Conservation (phyloP, 2,888 invertebrate genomes). For the Epinotia nisella region DNA sequence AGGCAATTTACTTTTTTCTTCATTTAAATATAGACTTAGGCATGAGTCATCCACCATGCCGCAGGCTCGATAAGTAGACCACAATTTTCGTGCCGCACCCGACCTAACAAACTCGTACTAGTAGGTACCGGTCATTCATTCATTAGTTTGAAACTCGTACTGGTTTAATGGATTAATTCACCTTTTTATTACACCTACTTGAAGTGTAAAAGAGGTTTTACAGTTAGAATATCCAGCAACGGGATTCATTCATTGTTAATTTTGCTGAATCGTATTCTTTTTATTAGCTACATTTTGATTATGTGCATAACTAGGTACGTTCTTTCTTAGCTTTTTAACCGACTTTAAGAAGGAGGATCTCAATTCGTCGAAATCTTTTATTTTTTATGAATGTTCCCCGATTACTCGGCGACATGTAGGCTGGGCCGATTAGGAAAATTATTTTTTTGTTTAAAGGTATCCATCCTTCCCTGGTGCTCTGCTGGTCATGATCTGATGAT, state of each 20-base stretch:
- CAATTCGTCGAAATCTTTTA: too few species aligned
- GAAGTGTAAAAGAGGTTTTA: constrained; percentile 40
- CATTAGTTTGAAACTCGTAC: constrained; percentile 36
- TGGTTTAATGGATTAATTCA: constrained; percentile 39
- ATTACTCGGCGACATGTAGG: too few species aligned
- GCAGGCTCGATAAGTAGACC: constrained; percentile 44
- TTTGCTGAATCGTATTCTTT: constrained; percentile 27
- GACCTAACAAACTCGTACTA: constrained; percentile 22
- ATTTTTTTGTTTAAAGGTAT: too few species aligned
- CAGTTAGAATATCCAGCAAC: constrained; percentile 42
- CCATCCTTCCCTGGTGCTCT: too few species aligned
- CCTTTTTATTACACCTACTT: constrained; percentile 41
- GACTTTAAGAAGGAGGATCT: too few species aligned
- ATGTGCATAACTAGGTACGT: too few species aligned
- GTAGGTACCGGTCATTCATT: constrained; percentile 45
- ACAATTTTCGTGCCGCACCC: constrained; percentile 44
- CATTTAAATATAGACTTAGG: constrained; percentile 20
- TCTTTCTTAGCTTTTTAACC: neutral
- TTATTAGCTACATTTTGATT: constrained; percentile 1
- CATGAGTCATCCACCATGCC: constrained; percentile 43
- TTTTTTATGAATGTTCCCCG: too few species aligned
- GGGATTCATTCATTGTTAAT: constrained; percentile 40
- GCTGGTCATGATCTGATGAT: too few species aligned
- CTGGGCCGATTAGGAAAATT: too few species aligned
- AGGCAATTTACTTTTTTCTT: constrained; percentile 29